Base-by-base conservation (phyloP, 2,888 invertebrate genomes). In the Papilio gigon region DNA sequence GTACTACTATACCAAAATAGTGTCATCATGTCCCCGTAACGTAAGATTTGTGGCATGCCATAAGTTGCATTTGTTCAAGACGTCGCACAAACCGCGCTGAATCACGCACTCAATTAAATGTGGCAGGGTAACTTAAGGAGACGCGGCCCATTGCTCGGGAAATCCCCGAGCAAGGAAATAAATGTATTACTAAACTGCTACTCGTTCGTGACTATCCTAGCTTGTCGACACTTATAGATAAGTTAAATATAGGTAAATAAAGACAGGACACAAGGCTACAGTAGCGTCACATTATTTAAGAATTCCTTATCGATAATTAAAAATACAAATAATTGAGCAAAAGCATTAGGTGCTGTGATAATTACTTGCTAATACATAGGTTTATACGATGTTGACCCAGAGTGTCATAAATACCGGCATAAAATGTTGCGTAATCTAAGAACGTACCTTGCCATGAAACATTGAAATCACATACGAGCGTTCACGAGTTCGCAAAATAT, bases 1-100 rank as follows among this genome's bases (percentile, higher is more conserved):
- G 89, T 87, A 86, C 84, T 89, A 89, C 88, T 90, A 89, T 90
- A 85, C 85, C 84, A 86, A 87, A 76, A 71, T 74, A 75, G 84
- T 86, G 84, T 88, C 84, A 84, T 85, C 82, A 86, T 87, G 72
- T 81, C 81, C 84, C 84, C 79, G 22, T 47, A 22, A 40, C 35
- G 20, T 50, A 60, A 59, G 20, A 37, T 14, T 56, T 14, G 44
- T 30, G 58, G 50, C 22, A 59, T 30, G 1, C 6, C 27, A 12
- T 33, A 14, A 5, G 25, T 40, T 42, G 61, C 61, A 30, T 20
- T 42, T 27, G 30, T 14, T 12, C 12, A 44, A 9, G 17, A 6
- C n/a, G 25, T 27, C 60, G 17, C 33, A 40, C 37, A 44, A 35
- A 20, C 20, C 58, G 11, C 12, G 17, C 58, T 12, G 8, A 47